phyloP scores from a whole-genome alignment of 2,797 vertebrate species.

The Triplophysa bombifrons region DNA sequence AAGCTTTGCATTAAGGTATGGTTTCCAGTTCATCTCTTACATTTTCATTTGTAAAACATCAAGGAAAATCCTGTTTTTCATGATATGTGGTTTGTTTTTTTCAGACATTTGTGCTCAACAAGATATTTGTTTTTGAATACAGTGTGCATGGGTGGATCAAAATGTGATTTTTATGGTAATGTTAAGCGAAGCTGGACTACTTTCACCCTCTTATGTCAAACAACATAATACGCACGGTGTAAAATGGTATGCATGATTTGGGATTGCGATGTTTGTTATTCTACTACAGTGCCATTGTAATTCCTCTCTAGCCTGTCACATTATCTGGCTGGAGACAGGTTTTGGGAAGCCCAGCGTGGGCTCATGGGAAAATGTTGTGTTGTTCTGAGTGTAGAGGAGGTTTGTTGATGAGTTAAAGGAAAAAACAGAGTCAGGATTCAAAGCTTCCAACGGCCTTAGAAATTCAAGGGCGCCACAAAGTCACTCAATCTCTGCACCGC shows the following conservation, averaged over 20 bases:
- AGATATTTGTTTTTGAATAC: constrained; percentile 1
- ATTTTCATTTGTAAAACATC: too few relatives aligned
- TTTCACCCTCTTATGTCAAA: background rate
- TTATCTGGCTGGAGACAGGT: constrained; percentile 15
- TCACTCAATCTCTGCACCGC: constrained; percentile 21
- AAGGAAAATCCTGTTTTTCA: too few relatives aligned
- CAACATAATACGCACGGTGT: background rate
- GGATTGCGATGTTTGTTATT: constrained; percentile 9
- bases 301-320: background rate
- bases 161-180: background rate
- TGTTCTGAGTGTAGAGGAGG: constrained; percentile 21
- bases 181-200: background rate
- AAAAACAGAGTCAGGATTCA: constrained; percentile 24
- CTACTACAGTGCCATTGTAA: constrained; percentile 6
- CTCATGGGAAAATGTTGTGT: constrained; percentile 21
- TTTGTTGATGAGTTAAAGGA: constrained; percentile 11
- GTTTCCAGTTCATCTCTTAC: too few relatives aligned
- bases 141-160: background rate
- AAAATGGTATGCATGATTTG: constrained; percentile 8
- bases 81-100: background rate
- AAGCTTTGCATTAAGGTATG: too few relatives aligned
- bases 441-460: constrained; percentile 23
- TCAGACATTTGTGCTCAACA: background rate
- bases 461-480: constrained; percentile 33
- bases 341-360: background rate